Percentiles rank a stretch among this genome's conserved stretches.
Evolutionary conservation across 1,140 invertebrate genomes (phyloP).

Genomic region (Macrostomum lignano): DNA sequence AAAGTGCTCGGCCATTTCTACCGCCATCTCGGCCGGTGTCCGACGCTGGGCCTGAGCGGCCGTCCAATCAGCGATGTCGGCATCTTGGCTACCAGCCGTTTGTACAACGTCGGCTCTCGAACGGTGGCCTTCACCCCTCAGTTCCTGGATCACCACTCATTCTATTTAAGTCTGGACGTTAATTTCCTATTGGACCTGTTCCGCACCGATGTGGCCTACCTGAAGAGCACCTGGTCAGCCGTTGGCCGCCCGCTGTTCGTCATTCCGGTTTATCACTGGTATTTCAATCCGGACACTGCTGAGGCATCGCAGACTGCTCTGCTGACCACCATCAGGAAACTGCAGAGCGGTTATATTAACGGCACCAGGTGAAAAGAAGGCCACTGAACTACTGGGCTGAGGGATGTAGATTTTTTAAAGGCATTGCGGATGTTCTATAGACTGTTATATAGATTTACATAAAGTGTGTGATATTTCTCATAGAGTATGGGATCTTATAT

Average conservation of each 20-base stretch:
- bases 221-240: conserved; percentile 30
- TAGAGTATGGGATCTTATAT: too few relatives aligned
- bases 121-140: conserved; percentile 94
- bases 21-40: conserved; percentile 49
- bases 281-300: conserved; percentile 13
- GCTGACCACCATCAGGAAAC: too few relatives aligned
- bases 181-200: conserved; percentile 20
- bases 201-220: conserved; percentile 16
- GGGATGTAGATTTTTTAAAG: too few relatives aligned
- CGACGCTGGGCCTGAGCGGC: conserved; percentile 53
- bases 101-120: conserved; percentile 73
- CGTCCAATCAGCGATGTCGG: conserved; percentile 77
- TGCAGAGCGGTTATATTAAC: too few relatives aligned
- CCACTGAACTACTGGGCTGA: too few relatives aligned
- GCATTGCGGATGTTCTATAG: too few relatives aligned
- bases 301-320: too few relatives aligned
- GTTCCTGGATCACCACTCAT: conserved; percentile 32
- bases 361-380: too few relatives aligned
- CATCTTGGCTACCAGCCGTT: conserved; percentile 83
- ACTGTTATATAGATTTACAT: too few relatives aligned
- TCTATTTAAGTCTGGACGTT: conserved; percentile 20
- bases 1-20: conserved; percentile 72
- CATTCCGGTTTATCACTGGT: conserved; percentile 11
- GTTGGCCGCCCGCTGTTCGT: conserved; percentile 19
- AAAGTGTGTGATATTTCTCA: too few relatives aligned